Evolutionary conservation across 2,797 vertebrate species (phyloP).

Genomic region (Rhynchotus rufescens): DNA sequence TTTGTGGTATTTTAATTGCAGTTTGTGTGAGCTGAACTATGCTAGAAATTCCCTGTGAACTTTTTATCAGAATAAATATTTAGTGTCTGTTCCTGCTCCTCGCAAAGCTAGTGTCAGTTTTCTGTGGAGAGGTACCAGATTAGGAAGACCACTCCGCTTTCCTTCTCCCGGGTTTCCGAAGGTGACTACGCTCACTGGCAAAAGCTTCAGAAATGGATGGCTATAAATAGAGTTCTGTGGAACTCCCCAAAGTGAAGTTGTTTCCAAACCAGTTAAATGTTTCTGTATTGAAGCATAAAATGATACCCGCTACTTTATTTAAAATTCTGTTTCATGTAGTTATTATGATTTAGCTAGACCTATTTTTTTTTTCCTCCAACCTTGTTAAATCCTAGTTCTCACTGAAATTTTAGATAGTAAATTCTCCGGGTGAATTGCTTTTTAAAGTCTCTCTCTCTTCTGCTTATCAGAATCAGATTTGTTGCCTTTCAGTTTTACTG

Average conservation of each 20-base stretch:
- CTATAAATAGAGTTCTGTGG: background rate
- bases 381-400: background rate
- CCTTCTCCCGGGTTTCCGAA: background rate
- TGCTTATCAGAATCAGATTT: background rate
- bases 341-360: background rate
- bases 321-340: background rate
- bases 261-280: background rate
- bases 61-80: slow-evolving; percentile 63
- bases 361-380: background rate
- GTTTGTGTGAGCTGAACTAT: slow-evolving; percentile 56
- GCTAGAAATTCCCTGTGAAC: slow-evolving; percentile 53
- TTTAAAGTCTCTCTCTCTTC: background rate
- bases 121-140: background rate
- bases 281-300: background rate
- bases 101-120: slow-evolving; percentile 16
- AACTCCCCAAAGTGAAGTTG: background rate
- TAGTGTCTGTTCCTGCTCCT: slow-evolving; percentile 29
- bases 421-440: background rate
- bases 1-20: slow-evolving; percentile 68
- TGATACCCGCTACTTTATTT: background rate
- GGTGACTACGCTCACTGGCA: background rate
- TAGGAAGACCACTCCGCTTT: background rate
- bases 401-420: background rate
- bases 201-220: slow-evolving; percentile 18
- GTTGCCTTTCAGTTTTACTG: slow-evolving; percentile 12